These are phyloP conservation scores for Alethe castanea DNA, from an alignment of 2,113 vertebrate genomes.

Conservation along the genomic window DNA sequence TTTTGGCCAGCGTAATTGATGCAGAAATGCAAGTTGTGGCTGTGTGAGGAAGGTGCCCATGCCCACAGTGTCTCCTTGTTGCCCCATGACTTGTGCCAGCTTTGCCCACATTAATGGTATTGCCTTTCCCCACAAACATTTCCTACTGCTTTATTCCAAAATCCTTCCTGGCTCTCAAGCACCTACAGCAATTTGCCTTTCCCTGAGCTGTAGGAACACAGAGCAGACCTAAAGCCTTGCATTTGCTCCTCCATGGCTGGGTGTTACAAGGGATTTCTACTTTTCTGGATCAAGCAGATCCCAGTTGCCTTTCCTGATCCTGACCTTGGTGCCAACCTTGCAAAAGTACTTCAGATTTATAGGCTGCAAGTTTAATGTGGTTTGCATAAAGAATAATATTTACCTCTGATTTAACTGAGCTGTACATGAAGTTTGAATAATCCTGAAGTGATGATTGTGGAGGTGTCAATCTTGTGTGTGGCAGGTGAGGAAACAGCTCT, in stretches of 20 bases:
- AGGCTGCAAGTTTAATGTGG: background rate
- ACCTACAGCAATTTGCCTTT: background rate
- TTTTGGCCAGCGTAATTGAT: accelerated
- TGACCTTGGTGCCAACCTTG: background rate
- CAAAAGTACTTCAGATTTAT: background rate
- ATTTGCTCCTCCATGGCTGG: background rate
- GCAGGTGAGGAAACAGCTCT: background rate
- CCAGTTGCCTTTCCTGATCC: background rate
- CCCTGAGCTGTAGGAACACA: background rate
- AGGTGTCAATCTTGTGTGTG: background rate
- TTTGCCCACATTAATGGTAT: background rate
- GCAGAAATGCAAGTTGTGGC: background rate
- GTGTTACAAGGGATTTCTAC: background rate
- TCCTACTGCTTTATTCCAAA: background rate
- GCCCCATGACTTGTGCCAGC: accelerated
- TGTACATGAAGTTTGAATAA: background rate
- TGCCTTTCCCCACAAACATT: background rate
- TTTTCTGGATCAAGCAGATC: background rate
- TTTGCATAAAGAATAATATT: background rate
- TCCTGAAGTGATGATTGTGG: background rate
- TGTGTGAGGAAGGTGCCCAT: background rate
- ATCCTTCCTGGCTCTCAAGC: background rate
- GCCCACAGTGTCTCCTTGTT: background rate
- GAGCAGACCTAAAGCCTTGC: background rate
- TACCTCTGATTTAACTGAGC: background rate